These are phyloP conservation scores for Megathymus violae DNA, from an alignment of 1,140 invertebrate species.

Conservation along the genomic window DNA sequence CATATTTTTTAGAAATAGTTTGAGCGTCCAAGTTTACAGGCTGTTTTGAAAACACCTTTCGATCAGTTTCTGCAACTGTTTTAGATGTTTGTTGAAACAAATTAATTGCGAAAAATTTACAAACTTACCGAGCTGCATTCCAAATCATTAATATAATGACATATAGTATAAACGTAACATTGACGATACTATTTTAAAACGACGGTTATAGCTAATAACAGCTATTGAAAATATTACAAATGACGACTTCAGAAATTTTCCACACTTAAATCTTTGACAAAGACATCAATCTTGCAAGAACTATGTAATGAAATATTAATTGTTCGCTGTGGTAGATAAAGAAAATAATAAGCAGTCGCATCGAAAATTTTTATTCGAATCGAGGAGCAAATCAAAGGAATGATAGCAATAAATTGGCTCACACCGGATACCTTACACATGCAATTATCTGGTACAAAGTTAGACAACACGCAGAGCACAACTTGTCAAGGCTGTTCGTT, in stretches of 20 bases:
- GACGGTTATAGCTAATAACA: no score
- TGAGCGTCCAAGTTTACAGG: neutral
- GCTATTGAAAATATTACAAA: neutral
- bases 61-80: neutral
- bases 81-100: neutral
- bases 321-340: neutral
- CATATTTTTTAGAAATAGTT: neutral
- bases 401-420: conserved; percentile 35
- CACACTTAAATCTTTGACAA: conserved; percentile 11
- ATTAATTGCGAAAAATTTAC: neutral
- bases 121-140: neutral
- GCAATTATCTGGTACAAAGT: conserved; percentile 35
- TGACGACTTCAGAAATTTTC: conserved; percentile 4
- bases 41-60: neutral
- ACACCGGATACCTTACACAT: conserved; percentile 32
- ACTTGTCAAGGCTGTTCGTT: conserved; percentile 36
- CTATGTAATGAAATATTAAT: conserved; percentile 19
- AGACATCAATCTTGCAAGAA: conserved; percentile 2
- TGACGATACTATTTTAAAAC: neutral
- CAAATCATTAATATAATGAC: neutral
- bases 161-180: neutral
- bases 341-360: conserved; percentile 28
- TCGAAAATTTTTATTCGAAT: conserved; percentile 32
- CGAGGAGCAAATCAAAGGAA: conserved; percentile 33
- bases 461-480: conserved; percentile 36